Conservation (phyloP, 2,888 invertebrate species). For the Philaethria dido region DNA sequence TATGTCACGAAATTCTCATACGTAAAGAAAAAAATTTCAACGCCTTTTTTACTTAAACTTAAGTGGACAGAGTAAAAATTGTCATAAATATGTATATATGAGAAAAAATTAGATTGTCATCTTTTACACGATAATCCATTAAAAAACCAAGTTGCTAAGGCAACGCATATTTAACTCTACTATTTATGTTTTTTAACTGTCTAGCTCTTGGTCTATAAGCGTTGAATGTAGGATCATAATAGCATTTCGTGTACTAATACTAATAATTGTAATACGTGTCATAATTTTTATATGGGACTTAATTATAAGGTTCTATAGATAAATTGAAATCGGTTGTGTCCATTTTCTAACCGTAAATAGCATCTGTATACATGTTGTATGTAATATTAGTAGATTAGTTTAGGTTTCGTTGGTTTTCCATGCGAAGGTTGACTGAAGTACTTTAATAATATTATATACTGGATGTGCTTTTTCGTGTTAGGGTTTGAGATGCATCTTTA, state of each 20-base stretch:
- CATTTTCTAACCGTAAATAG: conserved; percentile 40
- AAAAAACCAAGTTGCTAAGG: too few relatives aligned
- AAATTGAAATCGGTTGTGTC: conserved; percentile 42
- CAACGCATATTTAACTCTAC: too few relatives aligned
- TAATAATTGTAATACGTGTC: conserved; percentile 15
- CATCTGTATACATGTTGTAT: conserved; percentile 32
- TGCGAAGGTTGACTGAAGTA: conserved; percentile 71
- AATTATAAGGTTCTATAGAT: conserved; percentile 21
- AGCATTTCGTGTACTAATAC: conserved; percentile 17
- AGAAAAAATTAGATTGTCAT: too few relatives aligned
- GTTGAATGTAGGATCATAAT: conserved; percentile 11
- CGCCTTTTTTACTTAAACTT: too few relatives aligned
- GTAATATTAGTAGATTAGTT: conserved; percentile 21
- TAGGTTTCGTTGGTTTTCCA: conserved; percentile 73
- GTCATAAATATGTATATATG: too few relatives aligned
- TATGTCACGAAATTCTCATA: too few relatives aligned
- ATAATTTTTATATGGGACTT: conserved; percentile 32
- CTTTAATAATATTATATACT: conserved; percentile 43
- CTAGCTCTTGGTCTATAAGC: conserved; percentile 21
- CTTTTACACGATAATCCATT: too few relatives aligned
- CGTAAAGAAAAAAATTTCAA: too few relatives aligned
- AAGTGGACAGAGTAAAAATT: too few relatives aligned
- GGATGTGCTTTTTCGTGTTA: conserved; percentile 29
- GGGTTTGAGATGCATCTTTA: conserved; percentile 21
- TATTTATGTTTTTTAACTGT: neutral